Evolutionary conservation across 2,888 invertebrate species (phyloP).

Genomic region (Lasioglossum malachurum): DNA sequence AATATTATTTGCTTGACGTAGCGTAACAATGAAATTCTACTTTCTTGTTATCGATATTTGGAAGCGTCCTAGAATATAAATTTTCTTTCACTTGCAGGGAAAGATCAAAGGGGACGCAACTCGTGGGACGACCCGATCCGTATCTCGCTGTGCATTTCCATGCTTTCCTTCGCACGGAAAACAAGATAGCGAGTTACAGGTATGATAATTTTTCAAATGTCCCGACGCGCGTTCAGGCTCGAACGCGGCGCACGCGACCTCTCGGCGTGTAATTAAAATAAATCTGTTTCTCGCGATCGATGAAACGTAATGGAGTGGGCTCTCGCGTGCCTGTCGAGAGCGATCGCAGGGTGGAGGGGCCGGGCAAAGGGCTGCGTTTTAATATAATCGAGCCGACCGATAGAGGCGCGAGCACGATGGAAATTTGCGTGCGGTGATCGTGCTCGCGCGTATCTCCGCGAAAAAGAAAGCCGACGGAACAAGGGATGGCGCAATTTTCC

Average conservation of each 20-base stretch:
- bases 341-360: neutral
- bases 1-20: too few relatives aligned
- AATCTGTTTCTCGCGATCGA: neutral
- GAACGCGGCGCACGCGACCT: neutral
- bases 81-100: too few relatives aligned
- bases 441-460: neutral
- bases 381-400: neutral
- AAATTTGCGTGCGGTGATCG: slow-evolving; percentile 33
- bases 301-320: neutral
- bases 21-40: too few relatives aligned
- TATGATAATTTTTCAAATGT: neutral
- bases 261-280: neutral
- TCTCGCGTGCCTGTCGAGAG: neutral
- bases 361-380: neutral
- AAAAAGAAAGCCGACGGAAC: slow-evolving; percentile 37
- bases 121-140: neutral
- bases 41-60: too few relatives aligned
- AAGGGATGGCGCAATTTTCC: slow-evolving; percentile 76
- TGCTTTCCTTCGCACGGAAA: neutral
- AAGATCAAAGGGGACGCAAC: neutral
- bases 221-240: neutral
- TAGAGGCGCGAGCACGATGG: neutral
- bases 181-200: neutral
- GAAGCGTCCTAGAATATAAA: too few relatives aligned
- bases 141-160: neutral